Evolutionary conservation across 2,888 invertebrate genomes (phyloP).

Genomic region (Epinotia bilunana): DNA sequence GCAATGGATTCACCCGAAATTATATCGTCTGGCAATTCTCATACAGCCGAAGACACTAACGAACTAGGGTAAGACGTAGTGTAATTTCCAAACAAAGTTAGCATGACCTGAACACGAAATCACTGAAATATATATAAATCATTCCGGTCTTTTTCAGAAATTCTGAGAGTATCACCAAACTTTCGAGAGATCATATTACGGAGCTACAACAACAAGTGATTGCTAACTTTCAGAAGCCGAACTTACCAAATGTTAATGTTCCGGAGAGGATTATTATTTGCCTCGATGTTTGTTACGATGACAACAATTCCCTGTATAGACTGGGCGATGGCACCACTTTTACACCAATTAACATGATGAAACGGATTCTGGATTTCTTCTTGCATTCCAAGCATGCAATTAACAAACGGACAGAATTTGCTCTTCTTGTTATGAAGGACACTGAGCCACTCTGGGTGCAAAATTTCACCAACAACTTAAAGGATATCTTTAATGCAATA

Average conservation of each 20-base stretch:
- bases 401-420: conserved; percentile 86
- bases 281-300: conserved; percentile 85
- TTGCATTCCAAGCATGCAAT: conserved; percentile 85
- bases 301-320: conserved; percentile 79
- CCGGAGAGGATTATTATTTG: conserved; percentile 87
- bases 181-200: conserved; percentile 49
- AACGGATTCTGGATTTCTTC: conserved; percentile 86
- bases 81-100: conserved; percentile 48
- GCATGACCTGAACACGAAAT: not conserved
- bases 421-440: conserved; percentile 84
- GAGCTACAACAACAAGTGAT: conserved; percentile 71
- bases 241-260: conserved; percentile 80
- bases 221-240: conserved; percentile 75
- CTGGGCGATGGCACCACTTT: conserved; percentile 83
- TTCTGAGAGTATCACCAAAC: conserved; percentile 47
- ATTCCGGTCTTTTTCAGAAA: conserved; percentile 49
- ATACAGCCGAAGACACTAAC: conserved; percentile 49
- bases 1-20: conserved; percentile 57
- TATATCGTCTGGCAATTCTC: conserved; percentile 53
- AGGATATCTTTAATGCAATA: conserved; percentile 83
- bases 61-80: conserved; percentile 54
- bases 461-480: conserved; percentile 86
- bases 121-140: not conserved
- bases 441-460: conserved; percentile 81
- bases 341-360: conserved; percentile 85